phyloP scores from a whole-genome alignment of 2,113 vertebrate species.

The Chionomys nivalis region DNA sequence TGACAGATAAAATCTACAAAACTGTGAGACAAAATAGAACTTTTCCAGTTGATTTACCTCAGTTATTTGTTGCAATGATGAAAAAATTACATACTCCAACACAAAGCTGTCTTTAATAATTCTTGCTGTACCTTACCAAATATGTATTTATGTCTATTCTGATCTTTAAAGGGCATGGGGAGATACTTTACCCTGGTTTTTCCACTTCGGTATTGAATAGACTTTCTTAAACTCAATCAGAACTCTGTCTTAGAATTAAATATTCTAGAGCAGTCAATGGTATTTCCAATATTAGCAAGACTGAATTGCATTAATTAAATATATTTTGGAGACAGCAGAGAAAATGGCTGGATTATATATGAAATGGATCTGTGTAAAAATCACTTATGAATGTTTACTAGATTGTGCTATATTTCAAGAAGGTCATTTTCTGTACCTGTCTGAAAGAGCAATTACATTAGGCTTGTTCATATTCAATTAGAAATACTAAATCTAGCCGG shows the following conservation, averaged over 20 bases:
- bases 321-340: background rate
- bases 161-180: background rate
- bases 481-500: background rate
- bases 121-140: constrained; percentile 15
- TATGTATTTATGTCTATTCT: background rate
- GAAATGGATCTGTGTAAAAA: constrained; percentile 17
- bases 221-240: background rate
- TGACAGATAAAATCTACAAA: background rate
- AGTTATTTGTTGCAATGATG: background rate
- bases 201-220: background rate
- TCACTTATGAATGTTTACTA: background rate
- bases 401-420: background rate
- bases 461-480: constrained; percentile 19
- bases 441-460: background rate
- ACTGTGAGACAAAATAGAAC: background rate
- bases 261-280: background rate
- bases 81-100: background rate
- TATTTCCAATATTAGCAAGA: background rate
- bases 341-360: background rate
- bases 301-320: background rate
- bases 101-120: constrained; percentile 22
- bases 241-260: background rate
- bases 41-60: background rate
- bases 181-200: background rate
- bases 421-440: constrained; percentile 4